phyloP scores from a whole-genome alignment of 2,888 invertebrate species.

The Drosophila meridionalis region DNA sequence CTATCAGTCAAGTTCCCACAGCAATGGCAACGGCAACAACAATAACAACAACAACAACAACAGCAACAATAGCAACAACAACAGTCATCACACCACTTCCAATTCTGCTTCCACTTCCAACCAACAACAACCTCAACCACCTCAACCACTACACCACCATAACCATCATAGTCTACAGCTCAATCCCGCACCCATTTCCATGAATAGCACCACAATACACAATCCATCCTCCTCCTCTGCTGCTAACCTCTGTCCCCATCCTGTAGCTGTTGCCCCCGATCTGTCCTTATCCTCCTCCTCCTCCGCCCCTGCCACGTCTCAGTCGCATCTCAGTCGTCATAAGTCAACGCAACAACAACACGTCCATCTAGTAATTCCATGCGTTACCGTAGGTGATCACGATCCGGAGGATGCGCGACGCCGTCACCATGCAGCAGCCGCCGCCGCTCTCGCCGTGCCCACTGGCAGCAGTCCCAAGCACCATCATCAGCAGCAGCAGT shows the following conservation, averaged over 20 bases:
- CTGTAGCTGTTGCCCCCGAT: slow-evolving; percentile 22
- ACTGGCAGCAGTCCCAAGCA: slow-evolving; percentile 72
- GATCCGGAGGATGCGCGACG: slow-evolving; percentile 88
- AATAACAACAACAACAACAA: slow-evolving; percentile 22
- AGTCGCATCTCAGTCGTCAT: slow-evolving; percentile 76
- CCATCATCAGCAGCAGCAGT: slow-evolving; percentile 73
- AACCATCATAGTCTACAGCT: slow-evolving; percentile 57
- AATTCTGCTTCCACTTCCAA: slow-evolving; percentile 84
- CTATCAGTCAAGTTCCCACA: slow-evolving; percentile 25
- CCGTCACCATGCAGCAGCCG: slow-evolving; percentile 73
- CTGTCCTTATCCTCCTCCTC: slow-evolving; percentile 23
- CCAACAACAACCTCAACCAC: slow-evolving; percentile 71
- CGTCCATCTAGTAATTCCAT: slow-evolving; percentile 91
- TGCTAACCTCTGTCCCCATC: slow-evolving; percentile 22
- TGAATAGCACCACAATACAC: slow-evolving; percentile 54
- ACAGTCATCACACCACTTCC: slow-evolving; percentile 70
- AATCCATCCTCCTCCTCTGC: slow-evolving; percentile 27
- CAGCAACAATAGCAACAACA: slow-evolving; percentile 63
- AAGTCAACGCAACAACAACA: slow-evolving; percentile 86
- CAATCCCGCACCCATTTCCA: slow-evolving; percentile 44
- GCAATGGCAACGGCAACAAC: slow-evolving; percentile 36
- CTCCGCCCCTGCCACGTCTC: slow-evolving; percentile 42
- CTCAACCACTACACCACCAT: slow-evolving; percentile 56
- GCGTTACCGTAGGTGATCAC: slow-evolving; percentile 91
- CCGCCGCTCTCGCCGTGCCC: slow-evolving; percentile 49